phyloP scores from a whole-genome alignment of 2,888 invertebrate genomes.

The Lamproptera curius region DNA sequence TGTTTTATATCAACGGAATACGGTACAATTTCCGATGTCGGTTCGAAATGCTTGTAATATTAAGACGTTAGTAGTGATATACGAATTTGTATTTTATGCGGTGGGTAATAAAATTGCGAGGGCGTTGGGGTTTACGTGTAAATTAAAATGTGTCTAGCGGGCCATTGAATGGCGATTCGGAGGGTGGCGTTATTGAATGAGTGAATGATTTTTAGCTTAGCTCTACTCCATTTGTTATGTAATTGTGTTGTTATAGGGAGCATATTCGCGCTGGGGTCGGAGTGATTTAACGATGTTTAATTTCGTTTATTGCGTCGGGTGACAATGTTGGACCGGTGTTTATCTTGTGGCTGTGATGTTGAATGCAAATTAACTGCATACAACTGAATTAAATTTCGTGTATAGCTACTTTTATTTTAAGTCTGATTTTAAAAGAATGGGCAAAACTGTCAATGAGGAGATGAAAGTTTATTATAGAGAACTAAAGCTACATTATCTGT shows the following conservation, averaged over 20 bases:
- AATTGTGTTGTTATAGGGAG: slow-evolving; percentile 57
- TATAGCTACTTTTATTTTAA: too few relatives aligned
- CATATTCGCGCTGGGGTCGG: slow-evolving; percentile 41
- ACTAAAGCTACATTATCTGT: too few relatives aligned
- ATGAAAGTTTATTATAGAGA: too few relatives aligned
- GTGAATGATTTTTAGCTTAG: slow-evolving; percentile 38
- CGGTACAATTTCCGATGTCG: neutral
- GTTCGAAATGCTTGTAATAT: neutral
- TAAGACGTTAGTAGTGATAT: slow-evolving; percentile 14
- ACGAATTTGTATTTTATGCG: slow-evolving; percentile 17
- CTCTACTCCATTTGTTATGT: slow-evolving; percentile 47
- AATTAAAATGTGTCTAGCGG: slow-evolving; percentile 54
- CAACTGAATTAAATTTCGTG: neutral
- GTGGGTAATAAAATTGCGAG: slow-evolving; percentile 15
- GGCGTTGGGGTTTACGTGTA: slow-evolving; percentile 36
- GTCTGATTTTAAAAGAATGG: too few relatives aligned
- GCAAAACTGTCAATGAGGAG: too few relatives aligned
- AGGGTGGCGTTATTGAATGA: slow-evolving; percentile 32
- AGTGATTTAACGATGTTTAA: slow-evolving; percentile 24
- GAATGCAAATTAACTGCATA: neutral
- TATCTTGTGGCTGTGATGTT: neutral
- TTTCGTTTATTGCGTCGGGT: slow-evolving; percentile 17
- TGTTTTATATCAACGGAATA: neutral
- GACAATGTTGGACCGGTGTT: slow-evolving; percentile 9
- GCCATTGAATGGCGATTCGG: slow-evolving; percentile 48